Evolutionary conservation across 1,140 invertebrate species (phyloP).

Genomic region (Apocrypta bakeri): DNA sequence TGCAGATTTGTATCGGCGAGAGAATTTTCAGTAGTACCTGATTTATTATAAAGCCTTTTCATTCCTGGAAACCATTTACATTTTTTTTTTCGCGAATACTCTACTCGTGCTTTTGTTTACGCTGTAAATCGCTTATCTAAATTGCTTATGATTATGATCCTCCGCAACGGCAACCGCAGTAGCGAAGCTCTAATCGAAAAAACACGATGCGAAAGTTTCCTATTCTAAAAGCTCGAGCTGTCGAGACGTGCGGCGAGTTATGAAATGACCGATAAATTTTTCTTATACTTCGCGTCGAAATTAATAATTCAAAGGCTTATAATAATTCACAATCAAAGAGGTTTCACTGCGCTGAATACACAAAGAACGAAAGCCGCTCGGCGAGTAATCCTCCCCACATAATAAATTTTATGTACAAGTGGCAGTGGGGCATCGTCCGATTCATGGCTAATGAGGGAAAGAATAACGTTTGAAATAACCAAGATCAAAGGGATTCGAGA

Average conservation of each 20-base stretch:
- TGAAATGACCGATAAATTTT: too few species aligned
- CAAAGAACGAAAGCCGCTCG: background rate
- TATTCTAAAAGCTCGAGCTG: too few species aligned
- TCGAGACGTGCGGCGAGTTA: too few species aligned
- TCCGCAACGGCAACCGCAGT: too few species aligned
- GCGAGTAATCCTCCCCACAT: background rate
- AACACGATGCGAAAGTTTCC: too few species aligned
- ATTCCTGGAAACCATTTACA: background rate
- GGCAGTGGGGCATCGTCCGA: background rate
- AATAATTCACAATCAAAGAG: too few species aligned
- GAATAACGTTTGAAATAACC: conserved; percentile 14
- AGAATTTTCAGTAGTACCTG: background rate
- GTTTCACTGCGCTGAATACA: background rate
- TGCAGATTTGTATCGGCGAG: background rate
- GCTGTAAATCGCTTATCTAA: background rate
- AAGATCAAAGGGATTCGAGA: background rate
- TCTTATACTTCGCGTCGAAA: too few species aligned
- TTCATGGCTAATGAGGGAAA: conserved; percentile 10
- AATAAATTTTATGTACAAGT: background rate
- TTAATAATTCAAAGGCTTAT: too few species aligned
- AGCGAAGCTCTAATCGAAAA: too few species aligned
- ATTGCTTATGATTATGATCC: background rate
- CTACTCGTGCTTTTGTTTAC: background rate
- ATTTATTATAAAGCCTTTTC: background rate
- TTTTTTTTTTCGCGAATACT: background rate